Percentiles rank a stretch among this genome's conserved stretches.
Evolutionary conservation across 2,888 invertebrate genomes (phyloP).

Genomic region (Mythimna lalbum): DNA sequence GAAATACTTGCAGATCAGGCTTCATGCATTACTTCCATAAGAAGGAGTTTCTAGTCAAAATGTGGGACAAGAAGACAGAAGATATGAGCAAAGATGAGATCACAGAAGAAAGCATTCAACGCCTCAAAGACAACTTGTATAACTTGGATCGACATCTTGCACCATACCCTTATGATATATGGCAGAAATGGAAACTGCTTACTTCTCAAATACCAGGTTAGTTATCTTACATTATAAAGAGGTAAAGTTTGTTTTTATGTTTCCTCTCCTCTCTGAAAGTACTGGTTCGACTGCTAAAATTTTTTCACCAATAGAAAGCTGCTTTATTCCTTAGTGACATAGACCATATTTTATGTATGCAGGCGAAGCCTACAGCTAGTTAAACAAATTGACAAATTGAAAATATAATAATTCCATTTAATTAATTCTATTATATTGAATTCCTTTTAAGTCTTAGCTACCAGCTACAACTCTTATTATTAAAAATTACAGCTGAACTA

Average conservation of each 20-base stretch:
- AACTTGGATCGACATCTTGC: conserved; percentile 95
- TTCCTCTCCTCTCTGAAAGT: too few relatives aligned
- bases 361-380: too few relatives aligned
- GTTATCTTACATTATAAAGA: too few relatives aligned
- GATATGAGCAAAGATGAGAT: conserved; percentile 93
- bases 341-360: too few relatives aligned
- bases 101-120: conserved; percentile 92
- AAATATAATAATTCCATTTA: too few relatives aligned
- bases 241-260: too few relatives aligned
- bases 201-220: conserved; percentile 92
- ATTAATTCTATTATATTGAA: too few relatives aligned
- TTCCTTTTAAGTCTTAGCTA: background rate
- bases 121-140: conserved; percentile 92
- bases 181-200: conserved; percentile 96
- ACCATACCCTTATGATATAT: conserved; percentile 97
- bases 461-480: background rate
- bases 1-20: conserved; percentile 91
- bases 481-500: conserved; percentile 85
- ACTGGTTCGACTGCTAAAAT: too few relatives aligned
- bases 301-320: too few relatives aligned
- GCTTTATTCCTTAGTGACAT: too few relatives aligned
- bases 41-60: conserved; percentile 95
- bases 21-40: conserved; percentile 96
- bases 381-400: too few relatives aligned
- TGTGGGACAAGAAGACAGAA: conserved; percentile 96